Conservation (phyloP, 2,797 vertebrate genomes). For the Phylloscopus collybita region DNA sequence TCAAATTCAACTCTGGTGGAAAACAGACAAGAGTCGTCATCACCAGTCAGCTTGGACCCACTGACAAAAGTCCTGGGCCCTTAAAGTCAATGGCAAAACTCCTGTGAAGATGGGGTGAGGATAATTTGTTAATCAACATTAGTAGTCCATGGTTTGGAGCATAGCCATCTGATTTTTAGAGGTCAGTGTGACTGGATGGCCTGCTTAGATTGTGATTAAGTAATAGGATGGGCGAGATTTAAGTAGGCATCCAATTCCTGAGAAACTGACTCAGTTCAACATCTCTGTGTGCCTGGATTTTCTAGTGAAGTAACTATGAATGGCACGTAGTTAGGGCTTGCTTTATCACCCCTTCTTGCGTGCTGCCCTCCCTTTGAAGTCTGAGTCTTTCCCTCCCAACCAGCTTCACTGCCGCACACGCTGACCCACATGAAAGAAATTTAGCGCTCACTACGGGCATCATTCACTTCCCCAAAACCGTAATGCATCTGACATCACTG, state of each 20-base stretch:
- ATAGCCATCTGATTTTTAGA: neutral
- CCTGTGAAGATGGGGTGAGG: fast-evolving
- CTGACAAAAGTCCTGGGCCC: neutral
- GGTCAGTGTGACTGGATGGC: neutral
- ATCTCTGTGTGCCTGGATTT: neutral
- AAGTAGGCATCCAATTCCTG: neutral
- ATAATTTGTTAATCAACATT: neutral
- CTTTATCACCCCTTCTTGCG: conserved; percentile 30
- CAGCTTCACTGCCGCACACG: neutral
- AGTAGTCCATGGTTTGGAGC: neutral
- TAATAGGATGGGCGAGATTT: neutral
- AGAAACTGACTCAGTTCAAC: neutral
- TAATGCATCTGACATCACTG: neutral
- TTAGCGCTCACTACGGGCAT: neutral
- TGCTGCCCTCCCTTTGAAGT: conserved; percentile 52
- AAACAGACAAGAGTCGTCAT: neutral
- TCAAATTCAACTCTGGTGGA: neutral
- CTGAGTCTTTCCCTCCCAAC: conserved; percentile 20
- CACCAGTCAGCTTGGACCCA: neutral
- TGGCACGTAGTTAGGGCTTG: conserved; percentile 22
- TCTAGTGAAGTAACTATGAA: conserved; percentile 41
- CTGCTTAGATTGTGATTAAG: neutral
- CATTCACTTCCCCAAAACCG: neutral
- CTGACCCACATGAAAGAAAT: conserved; percentile 52
- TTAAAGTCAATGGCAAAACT: neutral